Conservation (phyloP, 2,888 invertebrate genomes). For the Parascotia fuliginaria region DNA sequence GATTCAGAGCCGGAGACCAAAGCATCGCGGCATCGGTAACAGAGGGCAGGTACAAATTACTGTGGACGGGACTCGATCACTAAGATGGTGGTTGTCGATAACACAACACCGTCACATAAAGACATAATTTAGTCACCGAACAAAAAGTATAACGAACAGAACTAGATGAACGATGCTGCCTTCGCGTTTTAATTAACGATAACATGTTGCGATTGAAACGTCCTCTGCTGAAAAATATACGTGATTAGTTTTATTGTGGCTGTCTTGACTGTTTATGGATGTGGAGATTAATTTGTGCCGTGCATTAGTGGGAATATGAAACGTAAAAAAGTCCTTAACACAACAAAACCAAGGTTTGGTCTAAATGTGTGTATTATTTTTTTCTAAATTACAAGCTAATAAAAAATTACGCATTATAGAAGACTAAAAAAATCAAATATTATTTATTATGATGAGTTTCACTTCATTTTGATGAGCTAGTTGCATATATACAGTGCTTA, state of each 20-base stretch:
- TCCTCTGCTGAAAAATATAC: slow-evolving; percentile 60
- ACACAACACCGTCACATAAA: slow-evolving; percentile 74
- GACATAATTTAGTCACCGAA: slow-evolving; percentile 82
- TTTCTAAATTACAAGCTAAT: too few species aligned
- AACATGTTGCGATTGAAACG: slow-evolving; percentile 68
- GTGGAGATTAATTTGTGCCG: slow-evolving; percentile 4
- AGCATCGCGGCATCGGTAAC: slow-evolving; percentile 66
- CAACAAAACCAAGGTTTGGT: too few species aligned
- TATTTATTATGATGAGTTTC: too few species aligned
- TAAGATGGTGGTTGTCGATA: slow-evolving; percentile 77
- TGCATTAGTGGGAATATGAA: not conserved
- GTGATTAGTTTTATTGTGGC: slow-evolving; percentile 53
- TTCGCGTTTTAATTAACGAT: slow-evolving; percentile 78
- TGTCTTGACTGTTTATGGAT: slow-evolving; percentile 15
- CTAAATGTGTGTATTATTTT: too few species aligned
- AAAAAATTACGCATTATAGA: too few species aligned
- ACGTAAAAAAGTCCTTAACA: not conserved
- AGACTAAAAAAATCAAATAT: too few species aligned
- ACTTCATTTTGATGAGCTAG: too few species aligned
- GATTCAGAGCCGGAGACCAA: slow-evolving; percentile 44
- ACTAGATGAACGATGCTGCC: slow-evolving; percentile 78
- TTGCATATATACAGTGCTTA: too few species aligned
- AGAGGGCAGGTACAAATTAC: slow-evolving; percentile 81
- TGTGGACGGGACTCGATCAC: slow-evolving; percentile 70
- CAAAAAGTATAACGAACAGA: slow-evolving; percentile 70